Base-by-base conservation (phyloP, 2,888 invertebrate species). In the Acrobasis repandana region DNA sequence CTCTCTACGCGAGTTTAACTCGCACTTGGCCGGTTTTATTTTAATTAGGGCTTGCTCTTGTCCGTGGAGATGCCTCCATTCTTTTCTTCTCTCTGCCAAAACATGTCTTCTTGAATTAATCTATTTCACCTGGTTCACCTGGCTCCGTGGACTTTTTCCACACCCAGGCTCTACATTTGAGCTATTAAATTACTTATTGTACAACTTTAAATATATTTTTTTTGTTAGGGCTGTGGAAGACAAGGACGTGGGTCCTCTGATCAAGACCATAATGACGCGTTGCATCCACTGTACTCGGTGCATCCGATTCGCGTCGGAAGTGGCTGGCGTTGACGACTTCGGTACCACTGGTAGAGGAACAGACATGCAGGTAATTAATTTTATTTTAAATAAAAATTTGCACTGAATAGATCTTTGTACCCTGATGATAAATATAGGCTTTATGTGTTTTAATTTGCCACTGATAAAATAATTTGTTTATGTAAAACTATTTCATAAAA, bases 221-320 rank as follows among this genome's bases (percentile, higher is more conserved):
- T 57, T 36, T 60, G 74, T 60, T 75, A 97, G 98, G 72, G 99
- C 99, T 67, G 99, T 99, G 0, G 99, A 99, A 86, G 99, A 99
- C 87, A 99, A 99, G 86, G 98, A 99, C 86, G 96, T 99, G 64
- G 99, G 99, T 0, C 99, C 99, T 0, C 91, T 99, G 67, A 96
- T 99, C 20, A 99, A 99, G 90, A 99, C 99, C 0, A 96, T 98
- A 20, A 99, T 99, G 99, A 99, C 99, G 0, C 95, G 99, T 58
- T 99, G 99, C 87, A 99, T 99, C 80, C 99, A 99, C 80, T 99
- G 99, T 89, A 99, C 99, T 0, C 94, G 99, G 5, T 99, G 99
- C 84, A 97, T 99, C 74, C 94, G 99, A 68, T 99, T 99, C 90
- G 99, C 99, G 2, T 99, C 98, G 1, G 99, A 99, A 92, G 96